Base-by-base conservation (phyloP, 2,113 vertebrate species). In the Varanus salvator region DNA sequence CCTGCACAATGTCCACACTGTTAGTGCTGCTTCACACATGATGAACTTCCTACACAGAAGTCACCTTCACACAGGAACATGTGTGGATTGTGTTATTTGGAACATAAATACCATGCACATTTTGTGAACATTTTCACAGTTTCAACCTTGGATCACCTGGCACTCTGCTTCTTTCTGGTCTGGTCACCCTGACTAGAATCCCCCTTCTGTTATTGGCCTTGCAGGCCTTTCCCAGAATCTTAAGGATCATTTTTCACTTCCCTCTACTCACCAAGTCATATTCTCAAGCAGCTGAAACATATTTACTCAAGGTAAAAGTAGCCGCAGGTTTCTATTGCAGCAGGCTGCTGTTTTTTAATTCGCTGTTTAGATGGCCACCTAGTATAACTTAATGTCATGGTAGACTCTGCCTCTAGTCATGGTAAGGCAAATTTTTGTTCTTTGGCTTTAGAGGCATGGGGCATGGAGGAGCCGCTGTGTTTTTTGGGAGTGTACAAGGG, bases 391-490 rank as follows among this genome's bases (percentile, higher is more conserved):
- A 31, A 68, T 48, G 8, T 44, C 27, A 81, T 1, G 12, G n/a
- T 77, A 6, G 0, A 0, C 78, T 77, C 44, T 82, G 3, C 60
- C 44, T 64, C 71, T 31, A 1, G 1, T 29, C 6, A 34, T 19
- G 21, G 48, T 4, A 1, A 85, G 68, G 71, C 2, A 25, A 50
- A 34, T 27, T 31, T 9, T 76, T 17, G 52, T 0, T 25, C 8
- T 0, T 0, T 80, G 0, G 0, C 0, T 86, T 82, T 25, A 60
- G 48, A 29, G 17, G 44, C 27, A 25, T 12, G 15, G 21, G 76
- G 27, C 38, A 44, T 27, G 64, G 50, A 27, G 8, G 11, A 66
- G 4, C 38, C 89, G 89, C 88, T 27, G 52, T 3, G n/a, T 0
- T 0, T 64, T 76, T 12, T 0, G 0, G 54, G 87, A 50, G 87